A percentile compares a stretch with the other conserved stretches of the same genome.
Evolutionary conservation across 2,113 vertebrate genomes (phyloP).

Genomic region (Amazona guildingii): DNA sequence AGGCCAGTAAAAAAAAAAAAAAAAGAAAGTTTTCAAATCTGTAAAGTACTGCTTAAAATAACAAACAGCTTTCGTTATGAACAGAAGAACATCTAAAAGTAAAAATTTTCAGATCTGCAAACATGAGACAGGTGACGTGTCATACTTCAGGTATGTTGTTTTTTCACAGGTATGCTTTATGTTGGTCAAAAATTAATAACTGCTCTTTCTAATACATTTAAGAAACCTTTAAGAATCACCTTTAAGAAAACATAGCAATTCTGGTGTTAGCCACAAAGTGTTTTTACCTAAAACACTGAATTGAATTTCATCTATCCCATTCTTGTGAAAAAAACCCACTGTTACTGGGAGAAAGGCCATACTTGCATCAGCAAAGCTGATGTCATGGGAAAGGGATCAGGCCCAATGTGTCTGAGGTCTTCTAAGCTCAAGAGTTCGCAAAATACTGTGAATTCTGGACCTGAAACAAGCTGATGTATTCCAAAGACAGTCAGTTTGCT

Average conservation of each 20-base stretch:
- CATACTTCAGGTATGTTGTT: not conserved
- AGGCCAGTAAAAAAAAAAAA: not conserved
- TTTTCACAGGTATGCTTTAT: not conserved
- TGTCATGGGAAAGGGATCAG: not conserved
- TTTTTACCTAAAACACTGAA: not conserved
- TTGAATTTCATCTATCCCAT: not conserved
- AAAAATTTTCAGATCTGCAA: not conserved
- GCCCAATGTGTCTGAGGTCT: not conserved
- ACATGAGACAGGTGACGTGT: accelerated
- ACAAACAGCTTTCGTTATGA: not conserved
- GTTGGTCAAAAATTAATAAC: not conserved
- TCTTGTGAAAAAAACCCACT: not conserved
- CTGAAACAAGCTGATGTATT: not conserved
- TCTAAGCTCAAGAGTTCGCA: not conserved
- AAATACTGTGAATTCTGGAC: slow-evolving; percentile 16
- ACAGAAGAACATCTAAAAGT: not conserved
- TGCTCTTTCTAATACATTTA: not conserved
- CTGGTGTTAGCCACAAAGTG: not conserved
- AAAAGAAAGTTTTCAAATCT: not conserved
- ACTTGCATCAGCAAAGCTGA: not conserved
- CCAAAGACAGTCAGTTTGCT: not conserved
- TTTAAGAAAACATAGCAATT: not conserved
- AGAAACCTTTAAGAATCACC: not conserved
- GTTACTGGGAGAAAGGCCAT: not conserved
- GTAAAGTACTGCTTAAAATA: not conserved